phyloP scores from a whole-genome alignment of 2,113 vertebrate genomes.

The Neoarius graeffei region DNA sequence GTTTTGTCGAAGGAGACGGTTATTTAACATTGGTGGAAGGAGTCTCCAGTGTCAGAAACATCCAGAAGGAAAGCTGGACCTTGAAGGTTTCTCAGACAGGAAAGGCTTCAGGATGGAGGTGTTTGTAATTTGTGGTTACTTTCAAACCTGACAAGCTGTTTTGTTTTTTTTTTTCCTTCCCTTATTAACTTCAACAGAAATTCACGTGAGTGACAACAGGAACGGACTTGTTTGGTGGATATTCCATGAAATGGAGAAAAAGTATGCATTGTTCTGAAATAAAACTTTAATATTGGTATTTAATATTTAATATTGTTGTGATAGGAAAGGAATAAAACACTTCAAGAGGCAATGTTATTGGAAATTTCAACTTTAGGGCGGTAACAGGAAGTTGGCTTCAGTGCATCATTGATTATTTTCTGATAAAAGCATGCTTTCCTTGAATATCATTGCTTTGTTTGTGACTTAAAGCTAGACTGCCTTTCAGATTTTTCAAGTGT shows the following conservation, averaged over 20 bases:
- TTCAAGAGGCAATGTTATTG: neutral
- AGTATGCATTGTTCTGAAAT: neutral
- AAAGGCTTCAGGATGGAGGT: neutral
- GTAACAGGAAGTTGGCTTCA: neutral
- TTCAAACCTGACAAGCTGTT: neutral
- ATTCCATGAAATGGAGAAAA: neutral
- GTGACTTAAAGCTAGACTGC: too few species aligned
- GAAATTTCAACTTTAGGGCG: neutral
- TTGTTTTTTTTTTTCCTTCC: neutral
- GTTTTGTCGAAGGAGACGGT: neutral
- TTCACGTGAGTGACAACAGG: neutral
- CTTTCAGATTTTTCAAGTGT: too few species aligned
- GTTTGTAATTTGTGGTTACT: neutral
- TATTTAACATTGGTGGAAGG: neutral
- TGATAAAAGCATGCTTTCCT: neutral
- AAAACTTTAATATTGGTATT: neutral
- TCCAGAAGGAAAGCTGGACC: neutral
- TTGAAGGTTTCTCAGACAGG: neutral
- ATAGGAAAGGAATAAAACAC: neutral
- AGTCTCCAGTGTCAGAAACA: neutral
- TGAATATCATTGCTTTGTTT: too few species aligned
- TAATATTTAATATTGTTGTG: neutral
- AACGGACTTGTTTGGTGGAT: neutral
- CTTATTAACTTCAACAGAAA: neutral
- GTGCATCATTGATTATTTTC: neutral